These are phyloP conservation scores for Baronia brevicornis DNA, from an alignment of 2,888 invertebrate species.

Conservation along the genomic window DNA sequence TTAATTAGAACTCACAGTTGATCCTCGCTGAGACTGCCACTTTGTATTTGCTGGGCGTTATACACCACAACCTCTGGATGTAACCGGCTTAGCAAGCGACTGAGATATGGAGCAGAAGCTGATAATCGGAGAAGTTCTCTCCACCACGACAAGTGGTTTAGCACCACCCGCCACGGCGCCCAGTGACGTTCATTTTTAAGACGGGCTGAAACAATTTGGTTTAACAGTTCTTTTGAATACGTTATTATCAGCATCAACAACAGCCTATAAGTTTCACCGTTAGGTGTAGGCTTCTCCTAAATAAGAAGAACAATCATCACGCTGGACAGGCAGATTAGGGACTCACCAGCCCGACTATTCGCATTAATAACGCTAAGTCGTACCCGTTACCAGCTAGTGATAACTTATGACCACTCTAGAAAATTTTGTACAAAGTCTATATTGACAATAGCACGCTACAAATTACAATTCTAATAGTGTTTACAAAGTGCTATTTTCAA, in stretches of 20 bases:
- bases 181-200: constrained; percentile 81
- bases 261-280: background rate
- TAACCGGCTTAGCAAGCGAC: constrained; percentile 33
- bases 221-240: background rate
- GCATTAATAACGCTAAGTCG: no score
- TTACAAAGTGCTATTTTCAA: no score
- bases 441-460: no score
- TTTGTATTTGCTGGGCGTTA: constrained; percentile 27
- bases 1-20: constrained; percentile 40
- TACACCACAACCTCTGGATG: constrained; percentile 40
- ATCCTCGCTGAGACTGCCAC: constrained; percentile 35
- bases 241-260: background rate
- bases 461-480: no score
- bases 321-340: no score
- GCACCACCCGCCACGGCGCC: constrained; percentile 89
- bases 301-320: no score
- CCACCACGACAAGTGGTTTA: constrained; percentile 84
- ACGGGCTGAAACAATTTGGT: constrained; percentile 31
- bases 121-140: constrained; percentile 81
- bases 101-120: constrained; percentile 81
- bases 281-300: no score
- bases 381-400: no score
- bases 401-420: no score
- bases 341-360: no score
- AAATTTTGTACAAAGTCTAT: no score